These are phyloP conservation scores for Urocynchramus pylzowi DNA, from an alignment of 2,113 vertebrate genomes.

Conservation along the genomic window DNA sequence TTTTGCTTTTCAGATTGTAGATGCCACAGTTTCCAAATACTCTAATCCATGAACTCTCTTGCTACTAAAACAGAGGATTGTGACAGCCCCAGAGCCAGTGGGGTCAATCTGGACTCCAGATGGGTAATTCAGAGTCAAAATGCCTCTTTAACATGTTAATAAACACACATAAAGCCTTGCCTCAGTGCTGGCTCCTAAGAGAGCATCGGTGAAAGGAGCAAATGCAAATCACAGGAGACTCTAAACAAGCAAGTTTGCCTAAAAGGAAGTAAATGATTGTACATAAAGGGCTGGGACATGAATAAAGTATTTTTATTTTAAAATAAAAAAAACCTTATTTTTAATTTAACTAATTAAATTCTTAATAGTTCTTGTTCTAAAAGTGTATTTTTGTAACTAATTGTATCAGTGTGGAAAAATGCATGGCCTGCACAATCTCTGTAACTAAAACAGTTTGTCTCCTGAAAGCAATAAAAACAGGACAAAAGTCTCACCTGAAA, in stretches of 20 bases:
- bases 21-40: not conserved
- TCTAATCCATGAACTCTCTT: not conserved
- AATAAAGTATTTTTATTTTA: not conserved
- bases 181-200: not conserved
- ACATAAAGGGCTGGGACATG: not conserved
- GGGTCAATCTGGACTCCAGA: not conserved
- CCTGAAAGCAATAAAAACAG: not conserved
- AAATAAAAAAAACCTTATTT: not conserved
- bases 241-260: not conserved
- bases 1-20: not conserved
- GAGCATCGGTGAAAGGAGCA: not conserved
- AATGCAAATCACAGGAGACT: not conserved
- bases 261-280: not conserved
- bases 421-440: not conserved
- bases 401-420: not conserved
- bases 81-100: not conserved
- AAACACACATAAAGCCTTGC: not conserved
- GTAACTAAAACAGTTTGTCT: not conserved
- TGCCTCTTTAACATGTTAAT: not conserved
- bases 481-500: not conserved
- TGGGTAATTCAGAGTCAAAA: not conserved
- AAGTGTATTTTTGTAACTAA: not conserved
- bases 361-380: not conserved
- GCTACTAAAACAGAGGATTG: not conserved
- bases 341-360: not conserved